Conservation (phyloP, 1,140 invertebrate species). For the Sinonovacula constricta region DNA sequence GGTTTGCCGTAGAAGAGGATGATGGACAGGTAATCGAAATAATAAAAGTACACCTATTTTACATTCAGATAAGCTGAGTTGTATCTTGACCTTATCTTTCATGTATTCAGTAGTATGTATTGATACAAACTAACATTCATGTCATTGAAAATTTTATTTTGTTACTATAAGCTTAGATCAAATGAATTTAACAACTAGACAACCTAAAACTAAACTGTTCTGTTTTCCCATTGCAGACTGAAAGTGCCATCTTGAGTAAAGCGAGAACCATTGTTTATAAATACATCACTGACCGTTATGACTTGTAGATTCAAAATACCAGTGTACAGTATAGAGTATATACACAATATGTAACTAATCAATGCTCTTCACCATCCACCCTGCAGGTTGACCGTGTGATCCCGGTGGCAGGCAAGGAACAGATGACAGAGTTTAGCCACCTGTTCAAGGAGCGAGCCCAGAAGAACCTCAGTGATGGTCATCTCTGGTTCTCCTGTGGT, state of each 20-base stretch:
- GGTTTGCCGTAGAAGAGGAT: conserved; percentile 82
- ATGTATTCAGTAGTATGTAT: neutral
- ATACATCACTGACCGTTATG: too few relatives aligned
- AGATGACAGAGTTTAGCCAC: conserved; percentile 80
- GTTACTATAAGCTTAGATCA: neutral
- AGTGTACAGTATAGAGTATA: too few relatives aligned
- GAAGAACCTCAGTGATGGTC: conserved; percentile 81
- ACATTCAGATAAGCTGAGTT: too few relatives aligned
- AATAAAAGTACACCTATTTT: too few relatives aligned
- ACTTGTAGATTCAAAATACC: too few relatives aligned
- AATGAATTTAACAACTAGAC: neutral
- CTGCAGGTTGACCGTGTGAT: conserved; percentile 81
- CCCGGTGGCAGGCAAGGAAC: conserved; percentile 80
- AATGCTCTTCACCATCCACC: neutral
- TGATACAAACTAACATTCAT: neutral
- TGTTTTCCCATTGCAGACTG: neutral
- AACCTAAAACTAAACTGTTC: neutral
- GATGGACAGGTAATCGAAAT: conserved; percentile 81
- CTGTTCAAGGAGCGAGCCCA: conserved; percentile 79
- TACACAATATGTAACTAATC: neutral
- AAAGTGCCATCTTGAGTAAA: neutral
- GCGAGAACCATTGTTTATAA: neutral
- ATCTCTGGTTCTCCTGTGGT: conserved; percentile 83
- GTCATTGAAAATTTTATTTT: neutral
- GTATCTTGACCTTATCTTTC: neutral